phyloP scores from a whole-genome alignment of 2,113 vertebrate species.

The Prinia subflava region DNA sequence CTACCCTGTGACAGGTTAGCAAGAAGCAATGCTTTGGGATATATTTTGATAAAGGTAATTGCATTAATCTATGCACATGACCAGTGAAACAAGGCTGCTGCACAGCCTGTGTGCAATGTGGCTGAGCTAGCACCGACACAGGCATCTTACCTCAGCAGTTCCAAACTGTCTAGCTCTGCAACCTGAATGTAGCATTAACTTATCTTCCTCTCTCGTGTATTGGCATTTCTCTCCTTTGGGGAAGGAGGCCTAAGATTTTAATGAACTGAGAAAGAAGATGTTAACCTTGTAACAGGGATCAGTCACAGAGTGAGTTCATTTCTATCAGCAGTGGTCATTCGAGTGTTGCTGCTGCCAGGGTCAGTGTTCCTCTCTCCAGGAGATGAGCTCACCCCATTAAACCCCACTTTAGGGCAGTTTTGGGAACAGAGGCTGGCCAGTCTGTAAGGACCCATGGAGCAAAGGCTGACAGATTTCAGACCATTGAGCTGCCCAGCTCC shows the following conservation, averaged over 20 bases:
- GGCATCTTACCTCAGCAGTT: slow-evolving; percentile 16
- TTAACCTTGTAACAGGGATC: not conserved
- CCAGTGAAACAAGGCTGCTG: not conserved
- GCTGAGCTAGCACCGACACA: not conserved
- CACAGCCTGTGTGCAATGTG: not conserved
- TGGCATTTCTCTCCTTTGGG: slow-evolving; percentile 25
- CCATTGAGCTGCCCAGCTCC: not conserved
- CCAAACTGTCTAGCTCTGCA: slow-evolving; percentile 30
- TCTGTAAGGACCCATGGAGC: accelerated
- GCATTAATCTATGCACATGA: not conserved
- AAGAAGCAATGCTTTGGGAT: not conserved
- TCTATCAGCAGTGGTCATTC: not conserved
- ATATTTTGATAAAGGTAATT: not conserved
- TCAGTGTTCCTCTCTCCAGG: not conserved
- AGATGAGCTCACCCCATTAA: not conserved
- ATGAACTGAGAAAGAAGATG: not conserved
- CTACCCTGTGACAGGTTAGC: not conserved
- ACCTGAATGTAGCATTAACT: not conserved
- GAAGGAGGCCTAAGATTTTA: slow-evolving; percentile 15
- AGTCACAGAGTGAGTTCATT: not conserved
- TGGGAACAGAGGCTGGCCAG: not conserved
- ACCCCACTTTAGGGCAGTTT: not conserved
- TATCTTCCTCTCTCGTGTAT: not conserved
- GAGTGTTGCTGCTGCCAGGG: not conserved
- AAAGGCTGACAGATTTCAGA: not conserved